Percentiles rank a stretch among this genome's conserved stretches.
Conservation (phyloP, 2,113 vertebrate genomes). For the Pachyramphus minor region DNA sequence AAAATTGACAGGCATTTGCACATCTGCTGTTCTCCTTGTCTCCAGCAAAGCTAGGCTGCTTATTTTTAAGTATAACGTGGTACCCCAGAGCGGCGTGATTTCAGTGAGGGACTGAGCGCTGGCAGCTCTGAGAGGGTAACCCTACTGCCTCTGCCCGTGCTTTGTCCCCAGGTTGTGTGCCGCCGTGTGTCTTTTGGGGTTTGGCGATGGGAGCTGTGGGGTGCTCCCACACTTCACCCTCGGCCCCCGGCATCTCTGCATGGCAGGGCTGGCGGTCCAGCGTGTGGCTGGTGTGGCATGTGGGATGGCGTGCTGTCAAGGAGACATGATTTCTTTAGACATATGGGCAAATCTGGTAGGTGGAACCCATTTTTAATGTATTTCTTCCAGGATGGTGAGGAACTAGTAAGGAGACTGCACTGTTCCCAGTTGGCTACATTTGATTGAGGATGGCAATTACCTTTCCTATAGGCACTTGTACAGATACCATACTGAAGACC, state of each 20-base stretch:
- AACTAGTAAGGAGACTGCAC: background rate
- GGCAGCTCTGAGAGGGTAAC: background rate
- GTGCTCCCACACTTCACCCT: background rate
- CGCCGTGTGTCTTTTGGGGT: background rate
- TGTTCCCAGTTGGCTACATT: background rate
- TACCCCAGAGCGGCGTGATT: background rate
- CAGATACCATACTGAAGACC: background rate
- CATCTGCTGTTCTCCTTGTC: background rate
- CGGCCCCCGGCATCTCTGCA: background rate
- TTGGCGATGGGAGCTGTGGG: background rate
- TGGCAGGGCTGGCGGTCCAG: background rate
- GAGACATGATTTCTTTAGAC: background rate
- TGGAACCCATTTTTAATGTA: background rate
- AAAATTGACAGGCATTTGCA: no score
- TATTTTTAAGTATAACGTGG: background rate
- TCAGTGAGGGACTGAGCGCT: background rate
- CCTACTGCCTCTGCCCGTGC: background rate
- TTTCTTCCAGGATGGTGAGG: background rate
- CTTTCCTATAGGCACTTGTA: rapidly evolving
- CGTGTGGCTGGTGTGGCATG: background rate
- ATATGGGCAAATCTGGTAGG: background rate
- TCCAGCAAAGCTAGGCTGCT: background rate
- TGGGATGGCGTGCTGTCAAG: background rate
- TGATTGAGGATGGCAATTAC: background rate
- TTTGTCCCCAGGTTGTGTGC: background rate